These are phyloP conservation scores for Kryptopterus vitreolus DNA, from an alignment of 2,797 vertebrate species.

Conservation along the genomic window DNA sequence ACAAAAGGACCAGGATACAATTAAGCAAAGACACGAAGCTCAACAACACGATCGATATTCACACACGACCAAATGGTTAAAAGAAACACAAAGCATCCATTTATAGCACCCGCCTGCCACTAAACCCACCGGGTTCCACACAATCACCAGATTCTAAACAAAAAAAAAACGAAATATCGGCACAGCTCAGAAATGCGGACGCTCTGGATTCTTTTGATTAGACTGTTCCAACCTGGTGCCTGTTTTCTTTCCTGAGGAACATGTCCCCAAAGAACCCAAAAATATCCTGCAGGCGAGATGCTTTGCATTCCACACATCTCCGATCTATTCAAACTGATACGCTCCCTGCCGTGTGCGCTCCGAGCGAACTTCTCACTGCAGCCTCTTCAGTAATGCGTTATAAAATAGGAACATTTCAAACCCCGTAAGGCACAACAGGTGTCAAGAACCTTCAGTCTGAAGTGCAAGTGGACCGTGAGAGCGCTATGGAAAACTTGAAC, in stretches of 20 bases:
- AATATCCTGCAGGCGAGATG: background rate
- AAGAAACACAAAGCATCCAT: background rate
- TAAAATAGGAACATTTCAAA: background rate
- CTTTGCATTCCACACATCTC: constrained; percentile 25
- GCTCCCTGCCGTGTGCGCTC: background rate
- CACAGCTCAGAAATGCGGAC: constrained; percentile 39
- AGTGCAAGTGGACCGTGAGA: background rate
- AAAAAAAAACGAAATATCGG: constrained; percentile 8
- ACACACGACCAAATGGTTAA: background rate
- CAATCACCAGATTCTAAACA: constrained; percentile 27
- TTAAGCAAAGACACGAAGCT: constrained; percentile 30
- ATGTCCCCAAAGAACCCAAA: background rate
- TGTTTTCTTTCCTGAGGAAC: background rate
- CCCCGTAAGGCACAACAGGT: background rate
- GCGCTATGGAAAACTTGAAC: constrained; percentile 12
- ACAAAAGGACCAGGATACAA: background rate
- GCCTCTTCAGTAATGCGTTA: background rate
- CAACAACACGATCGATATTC: background rate
- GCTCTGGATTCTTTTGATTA: constrained; percentile 32
- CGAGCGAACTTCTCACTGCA: background rate
- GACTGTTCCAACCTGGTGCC: background rate
- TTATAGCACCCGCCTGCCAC: background rate
- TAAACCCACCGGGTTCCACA: background rate
- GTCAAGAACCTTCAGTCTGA: background rate
- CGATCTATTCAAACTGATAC: background rate